Evolutionary conservation across 2,113 vertebrate genomes (phyloP), one percentile per base, ranked within the genome.

Genomic region (Channa maculata): DNA sequence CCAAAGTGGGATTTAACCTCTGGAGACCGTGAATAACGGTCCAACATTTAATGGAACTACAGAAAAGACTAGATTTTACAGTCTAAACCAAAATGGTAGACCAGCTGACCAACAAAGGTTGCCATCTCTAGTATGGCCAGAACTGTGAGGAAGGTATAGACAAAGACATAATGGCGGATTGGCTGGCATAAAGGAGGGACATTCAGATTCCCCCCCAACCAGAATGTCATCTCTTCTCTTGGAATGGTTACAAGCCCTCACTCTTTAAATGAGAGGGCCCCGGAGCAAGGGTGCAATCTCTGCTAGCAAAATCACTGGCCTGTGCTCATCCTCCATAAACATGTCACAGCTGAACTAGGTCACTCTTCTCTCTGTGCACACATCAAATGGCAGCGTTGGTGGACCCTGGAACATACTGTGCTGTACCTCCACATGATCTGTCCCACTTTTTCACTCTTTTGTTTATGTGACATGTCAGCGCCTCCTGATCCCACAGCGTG

Each of bases 281-380:
- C 64, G 71, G 66, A 91, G 87, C 84, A 75, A 89, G 82, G 68
- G 60, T 89, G 79, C 86, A 84, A 87, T 93, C 88, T 91, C 86
- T 87, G 72, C 86, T 59, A 68, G 80, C 82, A 54, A 90, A 93
- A 91, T 88, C 88, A 82, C 86, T 83, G 87, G 85, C 80, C 92
- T 92, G 86, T 88, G 89, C 84, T 90, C 89, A 89, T 91, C 89
- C 70, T 77, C 87, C 81, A 85, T 91, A 93, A 93, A 92, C 91
- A 90, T 89, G 86, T 92, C 87, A 84, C 51, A 55, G 84, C 60
- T 41, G 80, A 94, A 93, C 85, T 94, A 86, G 93, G 92, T 93
- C 93, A 92, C 55, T 65, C 79, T 78, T 92, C 90, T 87, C 67
- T 65, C 61, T 45, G 74, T 48, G 9, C 53, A 74, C 74, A 88